Conservation (phyloP, 1,140 invertebrate species). For the Papilio aristodemus region DNA sequence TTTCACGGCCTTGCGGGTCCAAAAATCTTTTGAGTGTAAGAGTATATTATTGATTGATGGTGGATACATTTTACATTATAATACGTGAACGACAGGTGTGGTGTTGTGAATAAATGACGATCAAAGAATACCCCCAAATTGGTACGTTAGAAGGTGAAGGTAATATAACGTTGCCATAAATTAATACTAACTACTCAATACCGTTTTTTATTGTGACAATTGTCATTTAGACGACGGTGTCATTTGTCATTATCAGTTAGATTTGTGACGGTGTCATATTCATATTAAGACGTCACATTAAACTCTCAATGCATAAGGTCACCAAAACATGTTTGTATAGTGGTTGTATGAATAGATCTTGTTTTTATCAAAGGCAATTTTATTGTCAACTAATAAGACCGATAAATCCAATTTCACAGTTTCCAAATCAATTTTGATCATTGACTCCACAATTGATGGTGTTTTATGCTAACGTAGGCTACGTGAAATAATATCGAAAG, state of each 20-base stretch:
- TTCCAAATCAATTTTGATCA: no score
- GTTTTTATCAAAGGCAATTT: no score
- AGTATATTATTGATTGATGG: constrained; percentile 1
- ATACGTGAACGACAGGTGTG: background rate
- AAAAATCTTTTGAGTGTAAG: constrained; percentile 2
- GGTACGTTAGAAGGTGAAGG: background rate
- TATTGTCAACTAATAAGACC: no score
- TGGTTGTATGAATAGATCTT: no score
- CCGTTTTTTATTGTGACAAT: background rate
- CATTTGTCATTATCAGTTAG: no score
- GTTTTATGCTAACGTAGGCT: background rate
- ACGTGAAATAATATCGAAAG: background rate
- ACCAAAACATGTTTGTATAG: no score
- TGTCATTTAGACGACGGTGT: background rate
- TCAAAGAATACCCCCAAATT: background rate
- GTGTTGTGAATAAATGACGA: background rate
- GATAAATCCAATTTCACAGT: no score
- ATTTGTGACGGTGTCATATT: no score
- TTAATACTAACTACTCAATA: background rate
- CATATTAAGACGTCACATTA: no score
- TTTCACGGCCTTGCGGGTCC: background rate
- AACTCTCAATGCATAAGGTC: no score
- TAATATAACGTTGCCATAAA: background rate
- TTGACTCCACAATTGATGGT: no score
- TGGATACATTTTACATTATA: background rate